Evolutionary conservation across 2,888 invertebrate genomes (phyloP).

Genomic region (Perizoma affinitatum): DNA sequence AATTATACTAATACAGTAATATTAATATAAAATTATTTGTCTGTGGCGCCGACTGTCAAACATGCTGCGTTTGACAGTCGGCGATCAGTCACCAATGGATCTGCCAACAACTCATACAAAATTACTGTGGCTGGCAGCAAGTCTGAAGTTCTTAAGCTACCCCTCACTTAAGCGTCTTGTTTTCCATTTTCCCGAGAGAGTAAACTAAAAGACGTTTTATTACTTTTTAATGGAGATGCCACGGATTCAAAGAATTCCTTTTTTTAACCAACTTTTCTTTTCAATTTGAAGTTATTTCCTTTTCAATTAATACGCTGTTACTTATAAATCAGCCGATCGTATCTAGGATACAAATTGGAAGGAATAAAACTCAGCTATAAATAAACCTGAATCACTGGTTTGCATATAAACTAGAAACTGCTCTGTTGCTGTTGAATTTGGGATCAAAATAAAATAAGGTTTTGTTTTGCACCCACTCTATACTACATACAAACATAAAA

Average conservation of each 20-base stretch:
- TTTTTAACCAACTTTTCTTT: constrained; percentile 14
- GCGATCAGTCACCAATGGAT: no score
- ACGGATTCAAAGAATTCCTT: constrained; percentile 12
- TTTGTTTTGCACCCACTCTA: no score
- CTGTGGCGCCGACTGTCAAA: not conserved
- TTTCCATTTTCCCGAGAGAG: constrained; percentile 31
- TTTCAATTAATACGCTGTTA: constrained; percentile 17
- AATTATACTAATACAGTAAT: no score
- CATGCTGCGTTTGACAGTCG: not conserved
- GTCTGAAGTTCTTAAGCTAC: constrained; percentile 1
- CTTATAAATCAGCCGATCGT: constrained; percentile 16
- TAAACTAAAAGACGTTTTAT: constrained; percentile 34
- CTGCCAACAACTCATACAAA: not conserved
- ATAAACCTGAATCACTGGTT: no score
- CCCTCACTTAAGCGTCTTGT: constrained; percentile 32
- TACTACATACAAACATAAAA: no score
- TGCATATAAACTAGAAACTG: no score
- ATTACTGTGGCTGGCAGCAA: not conserved
- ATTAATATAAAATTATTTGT: no score
- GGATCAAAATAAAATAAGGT: no score
- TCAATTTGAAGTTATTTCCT: constrained; percentile 20
- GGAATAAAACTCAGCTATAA: constrained; percentile 2
- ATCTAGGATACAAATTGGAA: constrained; percentile 4
- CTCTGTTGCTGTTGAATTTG: no score
- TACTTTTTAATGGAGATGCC: constrained; percentile 33